A percentile compares a stretch with the other conserved stretches of the same genome.
These are phyloP conservation scores for Anseranas semipalmata DNA, from an alignment of 2,113 vertebrate genomes.

Conservation along the genomic window DNA sequence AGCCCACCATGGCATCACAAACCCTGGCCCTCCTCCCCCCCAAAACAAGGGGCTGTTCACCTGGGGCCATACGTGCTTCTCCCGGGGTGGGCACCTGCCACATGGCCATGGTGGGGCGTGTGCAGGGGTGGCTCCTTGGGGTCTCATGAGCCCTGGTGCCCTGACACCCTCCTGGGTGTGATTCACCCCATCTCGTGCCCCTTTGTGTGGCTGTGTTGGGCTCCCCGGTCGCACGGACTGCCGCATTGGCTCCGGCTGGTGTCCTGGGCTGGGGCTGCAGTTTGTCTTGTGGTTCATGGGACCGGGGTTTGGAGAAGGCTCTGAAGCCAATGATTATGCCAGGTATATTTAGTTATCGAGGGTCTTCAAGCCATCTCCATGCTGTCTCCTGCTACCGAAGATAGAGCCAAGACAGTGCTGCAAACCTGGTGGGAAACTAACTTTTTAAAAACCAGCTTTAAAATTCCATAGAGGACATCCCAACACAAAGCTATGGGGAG, in stretches of 20 bases:
- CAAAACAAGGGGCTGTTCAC: not conserved
- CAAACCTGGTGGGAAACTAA: fast-evolving
- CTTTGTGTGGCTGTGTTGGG: no score
- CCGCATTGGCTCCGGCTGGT: not conserved
- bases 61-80: not conserved
- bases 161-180: fast-evolving
- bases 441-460: not conserved
- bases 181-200: fast-evolving
- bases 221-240: not conserved
- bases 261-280: not conserved
- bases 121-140: not conserved
- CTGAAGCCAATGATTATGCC: not conserved
- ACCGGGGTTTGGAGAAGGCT: not conserved
- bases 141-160: not conserved
- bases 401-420: not conserved
- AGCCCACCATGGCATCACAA: not conserved
- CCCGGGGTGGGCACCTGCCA: not conserved
- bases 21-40: not conserved
- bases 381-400: not conserved
- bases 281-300: not conserved
- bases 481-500: not conserved
- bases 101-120: not conserved
- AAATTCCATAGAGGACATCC: not conserved
- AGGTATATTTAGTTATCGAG: fast-evolving
- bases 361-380: fast-evolving